Conservation (phyloP, 2,113 vertebrate species). For the Pogona vitticeps region DNA sequence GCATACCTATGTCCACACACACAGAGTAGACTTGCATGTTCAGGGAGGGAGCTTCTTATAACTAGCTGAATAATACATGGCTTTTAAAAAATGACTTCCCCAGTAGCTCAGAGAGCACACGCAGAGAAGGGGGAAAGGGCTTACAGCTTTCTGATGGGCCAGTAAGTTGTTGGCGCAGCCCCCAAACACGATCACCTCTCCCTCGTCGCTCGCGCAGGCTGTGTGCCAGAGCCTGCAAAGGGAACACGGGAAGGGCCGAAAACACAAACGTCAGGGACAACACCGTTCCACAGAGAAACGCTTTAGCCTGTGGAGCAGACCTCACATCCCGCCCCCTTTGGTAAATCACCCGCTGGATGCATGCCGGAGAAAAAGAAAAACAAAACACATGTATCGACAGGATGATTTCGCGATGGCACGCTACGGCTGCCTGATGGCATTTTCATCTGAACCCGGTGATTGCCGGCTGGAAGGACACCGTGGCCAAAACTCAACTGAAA, state of each 20-base stretch:
- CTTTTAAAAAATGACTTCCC: too few relatives aligned
- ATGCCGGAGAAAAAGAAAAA: too few relatives aligned
- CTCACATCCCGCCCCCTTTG: too few relatives aligned
- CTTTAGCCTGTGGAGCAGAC: background rate
- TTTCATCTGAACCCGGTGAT: background rate
- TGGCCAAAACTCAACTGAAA: too few relatives aligned
- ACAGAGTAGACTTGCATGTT: too few relatives aligned
- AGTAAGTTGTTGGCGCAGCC: conserved; percentile 97
- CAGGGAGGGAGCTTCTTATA: too few relatives aligned
- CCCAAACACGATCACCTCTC: conserved; percentile 95
- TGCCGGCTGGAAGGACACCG: too few relatives aligned
- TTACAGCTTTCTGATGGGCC: conserved; percentile 91
- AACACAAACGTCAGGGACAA: background rate
- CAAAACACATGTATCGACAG: too few relatives aligned
- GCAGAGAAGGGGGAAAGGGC: conserved; percentile 34
- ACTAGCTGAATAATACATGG: too few relatives aligned
- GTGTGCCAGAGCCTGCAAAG: conserved; percentile 92
- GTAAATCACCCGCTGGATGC: too few relatives aligned
- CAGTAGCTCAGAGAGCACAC: too few relatives aligned
- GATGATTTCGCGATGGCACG: background rate
- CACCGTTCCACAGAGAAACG: background rate
- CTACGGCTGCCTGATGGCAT: background rate
- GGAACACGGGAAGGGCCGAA: fast-evolving
- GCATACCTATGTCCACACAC: too few relatives aligned
- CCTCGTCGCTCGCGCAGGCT: conserved; percentile 89